Conservation (phyloP, 1,140 invertebrate species). For the Microplitis demolitor region DNA sequence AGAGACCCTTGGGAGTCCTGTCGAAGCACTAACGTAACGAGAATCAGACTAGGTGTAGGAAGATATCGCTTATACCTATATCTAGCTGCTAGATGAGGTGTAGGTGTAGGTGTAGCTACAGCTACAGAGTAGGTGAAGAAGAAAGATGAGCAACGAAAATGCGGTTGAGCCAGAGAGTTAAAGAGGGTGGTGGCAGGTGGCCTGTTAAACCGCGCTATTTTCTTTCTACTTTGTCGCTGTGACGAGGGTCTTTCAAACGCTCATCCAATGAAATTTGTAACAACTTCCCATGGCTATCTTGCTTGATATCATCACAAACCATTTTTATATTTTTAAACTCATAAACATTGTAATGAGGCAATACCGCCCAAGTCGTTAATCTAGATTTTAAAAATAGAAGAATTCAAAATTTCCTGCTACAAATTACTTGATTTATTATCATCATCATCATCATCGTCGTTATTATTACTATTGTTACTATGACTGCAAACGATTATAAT, state of each 20-base stretch:
- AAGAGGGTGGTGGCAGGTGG: background rate
- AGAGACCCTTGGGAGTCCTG: slow-evolving; percentile 3
- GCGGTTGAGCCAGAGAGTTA: background rate
- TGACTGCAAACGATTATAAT: background rate
- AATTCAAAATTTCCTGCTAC: no score
- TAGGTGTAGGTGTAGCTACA: no score
- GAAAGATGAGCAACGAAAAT: slow-evolving; percentile 8
- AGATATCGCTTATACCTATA: no score
- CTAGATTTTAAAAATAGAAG: no score
- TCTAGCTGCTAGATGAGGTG: no score
- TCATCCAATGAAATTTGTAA: background rate
- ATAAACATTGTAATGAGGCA: no score
- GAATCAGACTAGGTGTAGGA: background rate
- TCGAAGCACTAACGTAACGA: background rate
- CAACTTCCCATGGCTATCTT: background rate
- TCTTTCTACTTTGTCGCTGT: background rate
- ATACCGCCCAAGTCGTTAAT: no score
- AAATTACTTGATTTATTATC: no score
- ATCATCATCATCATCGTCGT: no score
- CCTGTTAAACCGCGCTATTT: background rate
- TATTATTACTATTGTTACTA: no score
- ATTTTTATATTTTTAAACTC: background rate
- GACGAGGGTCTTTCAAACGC: background rate
- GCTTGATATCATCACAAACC: background rate
- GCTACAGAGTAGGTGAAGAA: background rate